These are phyloP conservation scores for Daptonema setosum DNA, from an alignment of 2,888 invertebrate genomes.

Conservation along the genomic window DNA sequence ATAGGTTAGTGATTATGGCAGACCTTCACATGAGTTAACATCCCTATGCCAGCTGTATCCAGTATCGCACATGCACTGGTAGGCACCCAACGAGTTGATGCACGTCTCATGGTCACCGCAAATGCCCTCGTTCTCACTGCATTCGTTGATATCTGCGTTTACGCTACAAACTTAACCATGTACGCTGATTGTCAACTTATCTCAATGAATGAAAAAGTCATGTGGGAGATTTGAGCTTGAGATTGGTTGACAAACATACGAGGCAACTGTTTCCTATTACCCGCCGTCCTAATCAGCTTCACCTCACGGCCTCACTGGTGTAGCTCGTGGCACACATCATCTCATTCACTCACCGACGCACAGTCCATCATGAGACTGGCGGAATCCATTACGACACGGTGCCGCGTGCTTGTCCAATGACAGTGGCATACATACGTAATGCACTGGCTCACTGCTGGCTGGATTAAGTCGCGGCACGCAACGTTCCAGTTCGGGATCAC, in stretches of 20 bases:
- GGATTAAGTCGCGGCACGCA: neutral
- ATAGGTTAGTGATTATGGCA: neutral
- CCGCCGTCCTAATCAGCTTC: no score
- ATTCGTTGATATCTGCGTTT: constrained; percentile 8
- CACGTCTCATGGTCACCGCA: constrained; percentile 4
- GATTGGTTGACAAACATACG: no score
- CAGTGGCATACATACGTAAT: neutral
- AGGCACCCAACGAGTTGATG: constrained; percentile 6
- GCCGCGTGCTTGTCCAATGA: neutral
- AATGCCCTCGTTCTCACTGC: neutral
- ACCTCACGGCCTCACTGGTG: no score
- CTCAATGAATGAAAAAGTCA: no score
- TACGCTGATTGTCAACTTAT: no score
- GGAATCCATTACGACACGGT: neutral
- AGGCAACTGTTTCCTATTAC: no score
- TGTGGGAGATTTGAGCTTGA: no score
- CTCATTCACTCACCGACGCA: neutral
- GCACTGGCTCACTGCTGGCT: no score
- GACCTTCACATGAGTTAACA: constrained; percentile 2
- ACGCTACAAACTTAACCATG: neutral
- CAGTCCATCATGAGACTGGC: neutral
- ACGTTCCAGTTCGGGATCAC: neutral
- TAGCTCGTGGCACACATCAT: no score
- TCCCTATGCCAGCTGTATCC: constrained; percentile 2
- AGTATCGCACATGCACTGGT: constrained; percentile 5